Conservation (phyloP, 2,113 vertebrate genomes). For the Jacana jacana region DNA sequence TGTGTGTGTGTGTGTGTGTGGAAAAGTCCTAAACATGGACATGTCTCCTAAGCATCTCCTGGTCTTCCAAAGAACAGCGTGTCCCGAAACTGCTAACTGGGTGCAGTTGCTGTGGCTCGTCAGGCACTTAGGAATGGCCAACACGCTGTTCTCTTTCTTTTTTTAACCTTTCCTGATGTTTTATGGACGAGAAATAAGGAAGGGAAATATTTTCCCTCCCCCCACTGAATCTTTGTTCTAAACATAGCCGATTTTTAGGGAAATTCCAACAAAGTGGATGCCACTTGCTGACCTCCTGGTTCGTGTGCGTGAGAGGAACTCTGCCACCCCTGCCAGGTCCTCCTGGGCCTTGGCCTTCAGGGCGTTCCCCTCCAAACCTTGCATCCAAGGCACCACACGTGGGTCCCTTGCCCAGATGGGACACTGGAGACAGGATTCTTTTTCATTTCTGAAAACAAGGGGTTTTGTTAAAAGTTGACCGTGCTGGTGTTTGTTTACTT, state of each 20-base stretch:
- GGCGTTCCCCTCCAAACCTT: neutral
- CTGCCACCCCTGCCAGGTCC: neutral
- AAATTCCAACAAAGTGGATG: neutral
- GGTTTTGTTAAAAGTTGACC: neutral
- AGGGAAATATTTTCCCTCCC: neutral
- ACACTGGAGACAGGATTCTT: neutral
- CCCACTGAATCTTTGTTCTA: neutral
- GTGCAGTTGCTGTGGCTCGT: neutral
- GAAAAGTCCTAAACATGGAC: neutral
- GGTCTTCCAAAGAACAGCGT: neutral
- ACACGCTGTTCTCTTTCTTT: neutral
- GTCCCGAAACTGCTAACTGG: neutral
- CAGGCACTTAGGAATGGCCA: neutral
- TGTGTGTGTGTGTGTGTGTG: slow-evolving; percentile 6
- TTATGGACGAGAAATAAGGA: neutral
- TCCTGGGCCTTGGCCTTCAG: neutral
- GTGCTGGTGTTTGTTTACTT: slow-evolving; percentile 13
- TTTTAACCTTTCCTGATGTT: neutral
- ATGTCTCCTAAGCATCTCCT: neutral
- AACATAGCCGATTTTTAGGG: neutral
- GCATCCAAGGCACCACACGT: accelerated
- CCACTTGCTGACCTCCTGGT: neutral
- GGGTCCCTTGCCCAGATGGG: neutral
- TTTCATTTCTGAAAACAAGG: neutral
- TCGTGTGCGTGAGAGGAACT: neutral